These are phyloP conservation scores for Drosophila ezoana DNA, from an alignment of 2,888 invertebrate genomes.

Conservation along the genomic window DNA sequence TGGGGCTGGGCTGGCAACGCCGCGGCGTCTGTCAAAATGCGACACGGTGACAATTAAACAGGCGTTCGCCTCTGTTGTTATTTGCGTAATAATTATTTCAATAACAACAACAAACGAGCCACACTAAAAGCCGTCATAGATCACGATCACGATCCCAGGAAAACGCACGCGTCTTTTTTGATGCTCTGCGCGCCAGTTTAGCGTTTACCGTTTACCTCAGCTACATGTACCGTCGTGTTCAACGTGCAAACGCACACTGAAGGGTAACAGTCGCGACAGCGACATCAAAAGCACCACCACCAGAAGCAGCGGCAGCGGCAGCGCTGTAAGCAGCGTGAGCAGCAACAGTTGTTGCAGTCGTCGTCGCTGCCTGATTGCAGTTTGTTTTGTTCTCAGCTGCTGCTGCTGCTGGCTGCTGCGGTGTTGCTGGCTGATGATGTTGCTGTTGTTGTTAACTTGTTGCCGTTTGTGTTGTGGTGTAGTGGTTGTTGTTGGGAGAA, in stretches of 20 bases:
- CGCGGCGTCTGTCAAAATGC: constrained; percentile 55
- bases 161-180: constrained; percentile 39
- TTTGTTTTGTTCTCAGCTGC: constrained; percentile 77
- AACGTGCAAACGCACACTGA: constrained; percentile 82
- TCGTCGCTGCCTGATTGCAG: constrained; percentile 66
- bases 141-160: constrained; percentile 45
- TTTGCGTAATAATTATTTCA: constrained; percentile 45
- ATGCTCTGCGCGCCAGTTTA: constrained; percentile 21
- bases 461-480: constrained; percentile 39
- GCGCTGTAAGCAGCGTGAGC: constrained; percentile 17
- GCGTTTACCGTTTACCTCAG: constrained; percentile 41
- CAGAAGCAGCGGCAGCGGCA: constrained; percentile 14
- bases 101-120: constrained; percentile 34
- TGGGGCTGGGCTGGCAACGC: constrained; percentile 6
- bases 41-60: constrained; percentile 59
- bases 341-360: constrained; percentile 52
- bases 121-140: constrained; percentile 60
- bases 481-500: constrained; percentile 60
- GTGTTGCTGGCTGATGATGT: constrained; percentile 48
- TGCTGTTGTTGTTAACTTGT: constrained; percentile 54
- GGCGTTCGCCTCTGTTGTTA: constrained; percentile 27
- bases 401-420: constrained; percentile 16
- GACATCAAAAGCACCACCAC: constrained; percentile 44
- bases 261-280: constrained; percentile 47
- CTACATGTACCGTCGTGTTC: constrained; percentile 70